Base-by-base conservation (phyloP, 2,113 vertebrate genomes). In the Pimephales promelas region DNA sequence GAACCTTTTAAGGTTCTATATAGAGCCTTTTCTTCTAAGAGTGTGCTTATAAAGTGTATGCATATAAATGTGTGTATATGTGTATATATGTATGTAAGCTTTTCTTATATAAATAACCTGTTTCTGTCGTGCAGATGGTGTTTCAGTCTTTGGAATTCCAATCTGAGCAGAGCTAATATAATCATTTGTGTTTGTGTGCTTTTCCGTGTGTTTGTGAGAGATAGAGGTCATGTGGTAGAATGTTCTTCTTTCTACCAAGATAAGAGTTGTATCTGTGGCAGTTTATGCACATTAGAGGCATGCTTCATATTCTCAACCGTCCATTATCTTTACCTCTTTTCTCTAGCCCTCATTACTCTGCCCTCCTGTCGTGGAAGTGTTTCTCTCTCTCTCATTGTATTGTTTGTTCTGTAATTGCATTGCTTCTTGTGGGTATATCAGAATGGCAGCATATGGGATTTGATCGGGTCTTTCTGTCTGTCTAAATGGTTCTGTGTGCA, bases 341-440 rank as follows among this genome's bases (percentile, higher is more conserved):
- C 13, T 52, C 72, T 26, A 52, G 45, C 7, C 18, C 18, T 54
- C 24, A 74, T 20, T 49, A 5, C 22, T 73, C 31, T 16, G 11
- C 70, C 26, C n/a, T 73, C n/a, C 45, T 49, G 4, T 20, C 8
- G 3, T 52, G 45, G 45, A 49, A 16, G n/a, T 20, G 24, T 20
- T 3, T 47, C 22, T 72, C 22, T 14, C n/a, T 49, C 71, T 18
- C 11, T 40, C 6, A 40, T 40, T 71, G 26, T 31, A 52, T 52
- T 31, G 26, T 20, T 52, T 74, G 72, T 52, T 74, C 14, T 74
- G 45, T 74, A 74, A 74, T 74, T 74, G 26, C 24, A 74, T 74
- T 31, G 14, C 24, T 74, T 74, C 45, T 74, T 49, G 24, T 49
- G 16, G 43, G 24, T 1, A 26, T 18, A 31, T 49, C 45, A 28